Conservation (phyloP, 92 coral and sea anemone species). For the Meandrina meandrites region DNA sequence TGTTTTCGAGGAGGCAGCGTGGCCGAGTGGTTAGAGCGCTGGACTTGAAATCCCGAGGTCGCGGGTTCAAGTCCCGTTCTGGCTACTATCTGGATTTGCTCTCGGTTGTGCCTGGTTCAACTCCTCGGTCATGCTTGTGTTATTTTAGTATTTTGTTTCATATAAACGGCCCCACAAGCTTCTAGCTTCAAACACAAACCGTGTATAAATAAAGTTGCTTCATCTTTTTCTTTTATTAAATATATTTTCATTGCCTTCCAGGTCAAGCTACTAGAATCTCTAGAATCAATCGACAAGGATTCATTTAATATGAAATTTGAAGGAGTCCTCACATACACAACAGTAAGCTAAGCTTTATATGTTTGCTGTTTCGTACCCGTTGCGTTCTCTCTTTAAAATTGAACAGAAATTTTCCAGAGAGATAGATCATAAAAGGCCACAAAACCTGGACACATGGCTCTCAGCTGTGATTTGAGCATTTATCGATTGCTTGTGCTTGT, state of each 20-base stretch:
- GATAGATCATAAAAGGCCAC: too few relatives aligned
- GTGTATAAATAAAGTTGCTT: too few relatives aligned
- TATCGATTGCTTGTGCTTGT: too few relatives aligned
- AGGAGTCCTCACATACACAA: slow-evolving; percentile 85
- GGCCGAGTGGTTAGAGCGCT: too few relatives aligned
- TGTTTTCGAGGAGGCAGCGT: too few relatives aligned
- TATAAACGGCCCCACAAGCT: too few relatives aligned
- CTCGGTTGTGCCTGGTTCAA: too few relatives aligned
- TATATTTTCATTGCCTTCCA: background rate
- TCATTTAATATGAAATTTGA: slow-evolving; percentile 87
- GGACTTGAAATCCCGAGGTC: too few relatives aligned
- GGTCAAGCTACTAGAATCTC: slow-evolving; percentile 85
- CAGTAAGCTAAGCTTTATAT: slow-evolving; percentile 49
- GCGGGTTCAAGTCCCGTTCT: too few relatives aligned
- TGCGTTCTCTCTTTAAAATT: background rate
- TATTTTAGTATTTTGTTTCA: too few relatives aligned
- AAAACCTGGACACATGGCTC: background rate
- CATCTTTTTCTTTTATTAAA: background rate
- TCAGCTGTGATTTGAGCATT: background rate
- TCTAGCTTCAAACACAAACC: background rate
- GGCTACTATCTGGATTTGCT: too few relatives aligned
- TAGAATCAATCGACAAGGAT: slow-evolving; percentile 77
- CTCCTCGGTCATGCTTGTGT: too few relatives aligned
- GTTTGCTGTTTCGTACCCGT: background rate
- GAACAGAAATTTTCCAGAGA: background rate